These are phyloP conservation scores for Athetis lepigone DNA, from an alignment of 2,888 invertebrate genomes.

Conservation along the genomic window DNA sequence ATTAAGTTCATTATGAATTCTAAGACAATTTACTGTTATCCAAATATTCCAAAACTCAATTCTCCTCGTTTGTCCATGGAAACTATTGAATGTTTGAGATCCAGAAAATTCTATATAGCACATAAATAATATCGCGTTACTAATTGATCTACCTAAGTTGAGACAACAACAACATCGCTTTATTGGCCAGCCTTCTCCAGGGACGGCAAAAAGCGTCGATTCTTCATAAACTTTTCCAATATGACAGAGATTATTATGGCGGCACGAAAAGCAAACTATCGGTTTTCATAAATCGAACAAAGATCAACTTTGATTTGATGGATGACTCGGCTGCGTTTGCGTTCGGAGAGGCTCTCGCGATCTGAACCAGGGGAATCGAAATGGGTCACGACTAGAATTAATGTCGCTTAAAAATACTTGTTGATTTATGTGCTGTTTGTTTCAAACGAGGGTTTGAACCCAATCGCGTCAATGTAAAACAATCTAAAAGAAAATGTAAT, in stretches of 20 bases:
- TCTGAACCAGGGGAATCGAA: constrained; percentile 38
- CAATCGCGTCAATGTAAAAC: constrained; percentile 24
- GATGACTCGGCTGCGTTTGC: constrained; percentile 74
- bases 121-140: constrained; percentile 40
- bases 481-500: constrained; percentile 17
- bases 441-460: constrained; percentile 21
- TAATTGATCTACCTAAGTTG: constrained; percentile 51
- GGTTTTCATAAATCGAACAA: constrained; percentile 82
- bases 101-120: background rate
- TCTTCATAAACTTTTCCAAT: constrained; percentile 77
- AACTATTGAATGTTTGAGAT: background rate
- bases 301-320: constrained; percentile 83
- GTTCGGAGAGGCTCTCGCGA: constrained; percentile 44
- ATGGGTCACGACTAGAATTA: constrained; percentile 51
- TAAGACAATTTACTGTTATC: constrained; percentile 14
- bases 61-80: background rate
- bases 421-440: constrained; percentile 49
- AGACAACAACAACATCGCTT: constrained; percentile 47
- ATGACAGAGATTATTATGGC: constrained; percentile 75
- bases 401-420: constrained; percentile 56
- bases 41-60: constrained; percentile 33
- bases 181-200: constrained; percentile 40
- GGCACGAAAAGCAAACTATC: constrained; percentile 79
- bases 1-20: constrained; percentile 33
- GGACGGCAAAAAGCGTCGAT: constrained; percentile 62